These are phyloP conservation scores for Turritopsis rubra DNA, from an alignment of 30 jellyfish, hydroid and myxozoan genomes.

Conservation along the genomic window DNA sequence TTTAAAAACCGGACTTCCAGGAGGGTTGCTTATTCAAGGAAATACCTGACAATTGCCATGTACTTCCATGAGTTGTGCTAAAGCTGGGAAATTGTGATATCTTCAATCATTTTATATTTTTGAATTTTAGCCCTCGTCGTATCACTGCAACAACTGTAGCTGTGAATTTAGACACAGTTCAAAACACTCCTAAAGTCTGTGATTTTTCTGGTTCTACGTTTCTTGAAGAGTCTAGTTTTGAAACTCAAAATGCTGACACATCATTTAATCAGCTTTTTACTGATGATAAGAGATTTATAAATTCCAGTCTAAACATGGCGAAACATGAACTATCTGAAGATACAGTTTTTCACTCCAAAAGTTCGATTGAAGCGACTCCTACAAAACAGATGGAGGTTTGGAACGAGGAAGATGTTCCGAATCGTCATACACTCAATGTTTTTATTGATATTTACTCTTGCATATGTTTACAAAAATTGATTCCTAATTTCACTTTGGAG, in stretches of 20 bases:
- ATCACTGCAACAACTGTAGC: conserved; percentile 80
- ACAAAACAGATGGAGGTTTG: background rate
- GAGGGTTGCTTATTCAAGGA: no score
- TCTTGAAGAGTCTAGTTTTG: conserved; percentile 22
- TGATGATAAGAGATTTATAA: conserved; percentile 18
- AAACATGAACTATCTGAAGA: conserved; percentile 14
- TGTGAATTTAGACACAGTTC: conserved; percentile 26
- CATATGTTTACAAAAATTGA: conserved; percentile 39
- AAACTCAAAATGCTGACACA: conserved; percentile 23
- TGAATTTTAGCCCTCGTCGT: conserved; percentile 49
- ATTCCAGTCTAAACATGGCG: background rate
- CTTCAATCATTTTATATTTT: no score
- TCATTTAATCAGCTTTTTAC: conserved; percentile 21
- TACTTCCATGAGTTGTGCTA: no score
- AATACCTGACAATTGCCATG: no score
- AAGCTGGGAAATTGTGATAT: no score
- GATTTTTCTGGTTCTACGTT: conserved; percentile 8
- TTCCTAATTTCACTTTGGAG: conserved; percentile 47
- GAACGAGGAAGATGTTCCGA: conserved; percentile 16
- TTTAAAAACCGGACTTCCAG: no score
- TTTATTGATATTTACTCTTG: conserved; percentile 44
- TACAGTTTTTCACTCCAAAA: background rate
- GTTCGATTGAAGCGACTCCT: background rate
- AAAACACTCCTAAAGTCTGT: conserved; percentile 11
- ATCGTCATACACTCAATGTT: conserved; percentile 23